Evolutionary conservation across 2,113 vertebrate genomes (phyloP), one percentile per base, ranked within the genome.

Genomic region (Larimichthys crocea): DNA sequence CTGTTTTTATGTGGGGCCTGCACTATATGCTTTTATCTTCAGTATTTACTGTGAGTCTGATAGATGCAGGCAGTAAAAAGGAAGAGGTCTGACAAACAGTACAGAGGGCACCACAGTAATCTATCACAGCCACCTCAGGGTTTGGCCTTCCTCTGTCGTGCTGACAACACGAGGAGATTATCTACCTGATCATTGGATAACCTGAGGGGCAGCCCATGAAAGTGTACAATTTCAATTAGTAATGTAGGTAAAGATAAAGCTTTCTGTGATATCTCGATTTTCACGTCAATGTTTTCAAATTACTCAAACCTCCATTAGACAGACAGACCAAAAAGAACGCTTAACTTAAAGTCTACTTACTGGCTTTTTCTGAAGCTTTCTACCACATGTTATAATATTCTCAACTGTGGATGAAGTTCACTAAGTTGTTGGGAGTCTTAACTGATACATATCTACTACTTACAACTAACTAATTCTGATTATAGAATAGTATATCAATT

Each of bases 11-110:
- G 80, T 74, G 64, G 50, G 62, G 24, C 73, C 84, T 79, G 67
- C 52, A 75, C 82, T 82, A 71, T 79, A 84, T 79, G 74, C 76
- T 86, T 91, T 92, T 91, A 92, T 92, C 86, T 82, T 49, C 62
- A 72, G 66, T 81, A 84, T 90, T 86, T 92, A 89, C 80, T 59
- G 50, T 31, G 78, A 80, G 64, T 24, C 80, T 89, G 85, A 87
- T 74, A 78, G 88, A 81, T 74, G 69, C 46, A 70, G 81, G 79
- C 68, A 78, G 86, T 84, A 90, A 92, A 90, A 70, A 78, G 64
- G 72, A 90, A 84, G 72, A 83, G 72, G 79, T 74, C 84, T 79
- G 88, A 88, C 80, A 91, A 92, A 88, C 80, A 75, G 76, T n/a
- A 56, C 69, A 68, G 79, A 82, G 68, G 74, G 70, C 68, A 88